Base-by-base conservation (phyloP, 2,113 vertebrate genomes). In the Lagenorhynchus albirostris region DNA sequence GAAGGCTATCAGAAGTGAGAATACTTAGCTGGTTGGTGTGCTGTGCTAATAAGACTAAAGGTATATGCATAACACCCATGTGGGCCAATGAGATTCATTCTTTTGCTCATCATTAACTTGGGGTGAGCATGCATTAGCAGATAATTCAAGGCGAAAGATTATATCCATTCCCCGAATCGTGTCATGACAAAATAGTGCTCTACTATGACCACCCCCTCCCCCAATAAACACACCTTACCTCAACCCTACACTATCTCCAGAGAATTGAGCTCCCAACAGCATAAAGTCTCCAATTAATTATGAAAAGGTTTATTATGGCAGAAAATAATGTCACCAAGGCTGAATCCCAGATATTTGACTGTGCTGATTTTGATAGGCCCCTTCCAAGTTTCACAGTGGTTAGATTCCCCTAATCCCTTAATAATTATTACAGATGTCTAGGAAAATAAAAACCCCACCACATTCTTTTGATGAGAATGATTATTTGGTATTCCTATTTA, bases 381-480 rank as follows among this genome's bases (percentile, higher is more conserved):
- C 89, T 97, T 96, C 55, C 90, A 96, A 94, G 82, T 93, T 91
- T 97, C 96, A 94, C 82, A 91, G 92, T 89, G 63, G 71, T 85
- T 94, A 96, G 85, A 88, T 38, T 96, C 90, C 92, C 92, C 85
- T 95, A 97, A 96, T 96, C 84, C 96, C 91, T 95, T 73, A 96
- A 76, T 96, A 97, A 97, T 98, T 96, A 97, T 97, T 96, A 96
- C 81, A 94, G 65, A 83, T 85, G 53, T 95, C 94, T 92, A 92
- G 80, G 76, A 70, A 83, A 65, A 94, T 73, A 63, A 93, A 89
- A 60, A 85, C 0, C 6, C 10, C 13, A 84, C 50, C 79, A 25
- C 53, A 90, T 97, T 95, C 96, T 97, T 97, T 97, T 97, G 92
- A 98, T 96, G 95, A 97, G 90, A 95, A 85, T 94, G 96, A 96